A percentile compares a stretch with the other conserved stretches of the same genome.
phyloP scores from a whole-genome alignment of 2,113 vertebrate genomes.

The Gracilinanus agilis region DNA sequence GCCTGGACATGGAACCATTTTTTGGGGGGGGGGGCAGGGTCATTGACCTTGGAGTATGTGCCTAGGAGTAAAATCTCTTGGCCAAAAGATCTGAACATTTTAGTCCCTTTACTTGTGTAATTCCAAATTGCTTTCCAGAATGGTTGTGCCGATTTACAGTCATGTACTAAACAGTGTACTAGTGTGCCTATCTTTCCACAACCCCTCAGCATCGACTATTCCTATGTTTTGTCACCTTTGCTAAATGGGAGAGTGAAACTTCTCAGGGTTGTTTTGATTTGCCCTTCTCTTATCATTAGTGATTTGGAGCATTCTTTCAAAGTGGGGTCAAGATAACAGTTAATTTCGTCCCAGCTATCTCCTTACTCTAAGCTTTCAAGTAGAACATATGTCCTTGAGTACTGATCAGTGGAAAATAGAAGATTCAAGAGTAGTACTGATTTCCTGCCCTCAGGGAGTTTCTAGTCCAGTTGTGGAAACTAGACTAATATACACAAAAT shows the following conservation, averaged over 20 bases:
- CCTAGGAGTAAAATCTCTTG: neutral
- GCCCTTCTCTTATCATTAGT: neutral
- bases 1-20: neutral
- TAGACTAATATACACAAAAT: neutral
- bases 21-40: too few relatives aligned
- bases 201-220: neutral
- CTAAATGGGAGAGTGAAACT: neutral
- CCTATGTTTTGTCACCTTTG: neutral
- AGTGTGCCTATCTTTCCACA: neutral
- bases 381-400: neutral
- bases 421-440: neutral
- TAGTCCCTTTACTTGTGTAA: neutral
- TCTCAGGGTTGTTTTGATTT: neutral
- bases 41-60: neutral
- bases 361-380: neutral
- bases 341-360: neutral
- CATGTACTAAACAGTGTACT: neutral
- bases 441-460: neutral
- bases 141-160: neutral
- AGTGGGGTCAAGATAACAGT: neutral
- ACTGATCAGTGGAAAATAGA: neutral
- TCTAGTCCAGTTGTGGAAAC: neutral
- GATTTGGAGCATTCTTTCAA: neutral
- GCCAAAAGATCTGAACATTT: neutral
- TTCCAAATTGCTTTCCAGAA: neutral